Percentiles rank a stretch among this genome's conserved stretches.
These are phyloP conservation scores for Drosophila littoralis DNA, from an alignment of 1,140 invertebrate genomes.

Conservation along the genomic window DNA sequence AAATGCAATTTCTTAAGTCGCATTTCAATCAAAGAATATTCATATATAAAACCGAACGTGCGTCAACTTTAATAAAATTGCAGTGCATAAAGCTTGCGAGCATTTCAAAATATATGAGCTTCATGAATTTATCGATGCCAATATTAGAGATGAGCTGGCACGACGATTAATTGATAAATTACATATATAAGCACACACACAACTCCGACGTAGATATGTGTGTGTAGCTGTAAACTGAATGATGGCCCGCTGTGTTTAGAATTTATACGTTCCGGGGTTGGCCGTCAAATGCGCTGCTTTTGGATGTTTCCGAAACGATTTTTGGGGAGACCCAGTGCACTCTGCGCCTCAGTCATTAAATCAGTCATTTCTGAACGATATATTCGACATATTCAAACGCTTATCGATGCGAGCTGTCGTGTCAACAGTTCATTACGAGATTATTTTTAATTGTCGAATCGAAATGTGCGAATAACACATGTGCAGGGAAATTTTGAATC, in stretches of 20 bases:
- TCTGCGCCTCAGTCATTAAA: conserved; percentile 62
- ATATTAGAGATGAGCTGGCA: conserved; percentile 59
- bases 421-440: conserved; percentile 17
- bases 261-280: conserved; percentile 29
- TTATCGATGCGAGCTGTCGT: conserved; percentile 22
- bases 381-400: conserved; percentile 9
- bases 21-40: neutral
- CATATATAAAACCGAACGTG: neutral
- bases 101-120: conserved; percentile 54
- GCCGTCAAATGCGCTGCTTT: conserved; percentile 8
- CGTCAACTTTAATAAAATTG: conserved; percentile 26
- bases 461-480: neutral
- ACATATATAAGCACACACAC: conserved; percentile 19
- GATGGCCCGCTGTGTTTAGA: conserved; percentile 26
- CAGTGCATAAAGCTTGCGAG: conserved; percentile 23
- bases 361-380: conserved; percentile 29
- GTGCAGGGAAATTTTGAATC: neutral
- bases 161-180: conserved; percentile 39
- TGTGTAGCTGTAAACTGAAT: conserved; percentile 41
- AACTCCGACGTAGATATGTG: conserved; percentile 6
- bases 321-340: conserved; percentile 25
- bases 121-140: conserved; percentile 57
- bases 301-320: conserved; percentile 8
- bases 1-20: neutral
- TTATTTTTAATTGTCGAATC: conserved; percentile 3